Conservation (phyloP, 1,140 invertebrate genomes). For the Orchestia grillus region DNA sequence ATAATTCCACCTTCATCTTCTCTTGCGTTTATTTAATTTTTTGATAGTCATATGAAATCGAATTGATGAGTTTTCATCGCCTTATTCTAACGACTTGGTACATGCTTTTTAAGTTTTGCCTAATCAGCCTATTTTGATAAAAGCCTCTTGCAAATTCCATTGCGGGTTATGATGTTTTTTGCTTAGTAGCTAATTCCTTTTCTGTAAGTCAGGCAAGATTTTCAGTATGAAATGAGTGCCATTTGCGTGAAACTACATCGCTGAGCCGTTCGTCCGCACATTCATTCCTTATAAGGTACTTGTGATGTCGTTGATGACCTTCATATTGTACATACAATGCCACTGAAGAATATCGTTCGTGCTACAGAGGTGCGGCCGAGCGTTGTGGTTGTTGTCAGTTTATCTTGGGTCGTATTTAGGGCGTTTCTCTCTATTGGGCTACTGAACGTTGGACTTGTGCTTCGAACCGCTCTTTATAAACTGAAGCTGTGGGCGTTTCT, state of each 20-base stretch:
- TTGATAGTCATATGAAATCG: not conserved
- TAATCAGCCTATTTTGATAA: too few relatives aligned
- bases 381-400: not conserved
- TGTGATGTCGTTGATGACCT: not conserved
- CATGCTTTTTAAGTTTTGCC: too few relatives aligned
- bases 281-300: not conserved
- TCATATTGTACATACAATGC: not conserved
- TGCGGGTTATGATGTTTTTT: too few relatives aligned
- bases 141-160: too few relatives aligned
- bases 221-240: too few relatives aligned
- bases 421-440: conserved; percentile 1
- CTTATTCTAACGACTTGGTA: too few relatives aligned
- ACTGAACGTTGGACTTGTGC: not conserved
- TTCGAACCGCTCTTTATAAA: not conserved
- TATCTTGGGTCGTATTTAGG: not conserved
- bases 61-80: too few relatives aligned
- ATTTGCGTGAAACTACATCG: not conserved
- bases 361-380: not conserved
- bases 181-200: too few relatives aligned
- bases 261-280: not conserved
- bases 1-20: too few relatives aligned
- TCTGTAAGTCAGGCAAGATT: too few relatives aligned
- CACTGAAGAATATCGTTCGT: not conserved
- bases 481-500: not conserved
- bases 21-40: not conserved